A percentile compares a stretch with the other conserved stretches of the same genome.
Conservation (phyloP, 1,140 invertebrate genomes). For the Palaemon carinicauda region DNA sequence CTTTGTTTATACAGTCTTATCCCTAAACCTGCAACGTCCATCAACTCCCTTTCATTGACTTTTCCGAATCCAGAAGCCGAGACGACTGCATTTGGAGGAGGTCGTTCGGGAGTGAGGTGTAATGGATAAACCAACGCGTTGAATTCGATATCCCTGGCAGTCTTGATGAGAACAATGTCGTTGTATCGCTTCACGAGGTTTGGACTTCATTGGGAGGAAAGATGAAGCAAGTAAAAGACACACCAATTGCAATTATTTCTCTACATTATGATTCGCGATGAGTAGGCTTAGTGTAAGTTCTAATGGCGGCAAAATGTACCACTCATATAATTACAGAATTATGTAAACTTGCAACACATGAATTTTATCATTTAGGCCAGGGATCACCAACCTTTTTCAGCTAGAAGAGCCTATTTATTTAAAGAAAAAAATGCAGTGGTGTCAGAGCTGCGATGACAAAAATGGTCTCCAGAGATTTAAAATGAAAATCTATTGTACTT, state of each 20-base stretch:
- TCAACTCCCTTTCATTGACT: slow-evolving; percentile 12
- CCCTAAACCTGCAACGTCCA: not conserved
- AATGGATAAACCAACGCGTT: slow-evolving; percentile 10
- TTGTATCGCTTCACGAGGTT: not conserved
- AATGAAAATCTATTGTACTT: no score
- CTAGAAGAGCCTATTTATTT: no score
- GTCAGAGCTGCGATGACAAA: no score
- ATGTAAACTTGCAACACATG: no score
- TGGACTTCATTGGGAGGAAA: not conserved
- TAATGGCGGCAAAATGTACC: no score
- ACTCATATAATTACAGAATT: no score
- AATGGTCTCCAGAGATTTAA: no score
- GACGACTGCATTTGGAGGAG: not conserved
- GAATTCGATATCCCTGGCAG: not conserved
- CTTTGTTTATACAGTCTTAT: no score
- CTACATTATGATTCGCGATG: not conserved
- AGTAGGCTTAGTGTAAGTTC: no score
- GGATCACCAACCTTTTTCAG: no score
- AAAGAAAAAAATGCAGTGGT: no score
- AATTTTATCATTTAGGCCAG: no score
- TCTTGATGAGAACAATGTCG: slow-evolving; percentile 21
- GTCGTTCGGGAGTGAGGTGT: not conserved
- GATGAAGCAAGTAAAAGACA: not conserved
- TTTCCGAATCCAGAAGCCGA: not conserved
- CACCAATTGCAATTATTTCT: not conserved